Percentiles rank a stretch among this genome's conserved stretches.
Conservation (phyloP, 1,140 invertebrate genomes). For the Drosophila ercepeae region DNA sequence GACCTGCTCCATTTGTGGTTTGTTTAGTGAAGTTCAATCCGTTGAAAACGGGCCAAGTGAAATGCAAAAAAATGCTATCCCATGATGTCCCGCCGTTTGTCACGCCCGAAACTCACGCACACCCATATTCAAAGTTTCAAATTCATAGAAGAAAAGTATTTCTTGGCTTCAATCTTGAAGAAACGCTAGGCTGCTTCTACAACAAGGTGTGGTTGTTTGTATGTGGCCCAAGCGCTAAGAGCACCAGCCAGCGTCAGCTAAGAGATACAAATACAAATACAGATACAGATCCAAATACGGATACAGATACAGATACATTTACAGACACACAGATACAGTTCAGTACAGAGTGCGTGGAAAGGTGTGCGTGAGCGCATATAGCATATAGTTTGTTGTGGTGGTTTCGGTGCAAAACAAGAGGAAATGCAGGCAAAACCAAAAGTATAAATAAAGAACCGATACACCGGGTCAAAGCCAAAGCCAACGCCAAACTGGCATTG, state of each 20-base stretch:
- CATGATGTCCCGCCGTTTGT: too few relatives aligned
- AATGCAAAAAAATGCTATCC: neutral
- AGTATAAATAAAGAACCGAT: constrained; percentile 18
- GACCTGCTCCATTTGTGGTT: constrained; percentile 17
- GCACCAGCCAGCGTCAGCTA: constrained; percentile 38
- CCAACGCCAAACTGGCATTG: constrained; percentile 46
- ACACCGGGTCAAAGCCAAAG: constrained; percentile 48
- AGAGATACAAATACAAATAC: constrained; percentile 49
- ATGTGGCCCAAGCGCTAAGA: constrained; percentile 54
- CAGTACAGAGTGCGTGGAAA: constrained; percentile 4
- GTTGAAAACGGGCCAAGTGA: neutral
- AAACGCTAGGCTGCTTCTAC: constrained; percentile 38
- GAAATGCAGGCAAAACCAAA: neutral
- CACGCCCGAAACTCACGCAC: constrained; percentile 42
- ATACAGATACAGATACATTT: constrained; percentile 11
- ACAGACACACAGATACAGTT: constrained; percentile 1
- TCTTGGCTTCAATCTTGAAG: constrained; percentile 24
- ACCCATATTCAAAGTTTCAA: neutral
- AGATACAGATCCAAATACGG: constrained; percentile 30
- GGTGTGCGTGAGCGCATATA: constrained; percentile 26
- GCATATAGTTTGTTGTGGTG: constrained; percentile 21
- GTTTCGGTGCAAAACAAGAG: constrained; percentile 18
- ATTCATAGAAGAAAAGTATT: constrained; percentile 16
- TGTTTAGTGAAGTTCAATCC: neutral
- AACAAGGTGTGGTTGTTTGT: constrained; percentile 77